These are phyloP conservation scores for Numenius phaeopus DNA, from an alignment of 2,797 vertebrate genomes.

Conservation along the genomic window DNA sequence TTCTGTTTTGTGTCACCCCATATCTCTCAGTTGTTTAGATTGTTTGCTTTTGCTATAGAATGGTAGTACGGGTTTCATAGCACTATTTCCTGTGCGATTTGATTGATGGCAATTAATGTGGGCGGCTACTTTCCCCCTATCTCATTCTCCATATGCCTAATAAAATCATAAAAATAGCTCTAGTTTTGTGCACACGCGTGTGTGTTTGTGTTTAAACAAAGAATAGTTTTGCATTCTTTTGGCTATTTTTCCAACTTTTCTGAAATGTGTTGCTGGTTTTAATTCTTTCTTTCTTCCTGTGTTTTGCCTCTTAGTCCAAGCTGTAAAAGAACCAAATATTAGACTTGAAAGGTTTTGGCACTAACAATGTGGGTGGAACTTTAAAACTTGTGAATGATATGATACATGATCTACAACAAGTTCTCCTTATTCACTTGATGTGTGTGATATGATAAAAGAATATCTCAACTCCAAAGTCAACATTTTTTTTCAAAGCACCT, in stretches of 20 bases:
- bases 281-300: background rate
- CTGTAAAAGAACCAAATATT: background rate
- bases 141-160: background rate
- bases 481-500: background rate
- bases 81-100: background rate
- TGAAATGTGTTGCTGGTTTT: background rate
- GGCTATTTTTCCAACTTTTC: background rate
- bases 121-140: background rate
- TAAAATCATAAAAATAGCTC: background rate
- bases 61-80: background rate
- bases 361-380: background rate
- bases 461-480: background rate
- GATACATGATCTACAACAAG: background rate
- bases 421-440: background rate
- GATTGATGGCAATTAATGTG: background rate
- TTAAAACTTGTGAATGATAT: background rate
- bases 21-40: background rate
- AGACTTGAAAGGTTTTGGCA: background rate
- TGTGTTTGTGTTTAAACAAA: background rate
- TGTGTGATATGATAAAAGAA: background rate
- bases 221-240: background rate
- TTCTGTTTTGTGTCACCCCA: background rate
- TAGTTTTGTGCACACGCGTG: background rate
- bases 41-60: background rate
- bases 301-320: background rate